Conservation (phyloP, 2,113 vertebrate genomes). For the Sinocyclocheilus anophthalmus region DNA sequence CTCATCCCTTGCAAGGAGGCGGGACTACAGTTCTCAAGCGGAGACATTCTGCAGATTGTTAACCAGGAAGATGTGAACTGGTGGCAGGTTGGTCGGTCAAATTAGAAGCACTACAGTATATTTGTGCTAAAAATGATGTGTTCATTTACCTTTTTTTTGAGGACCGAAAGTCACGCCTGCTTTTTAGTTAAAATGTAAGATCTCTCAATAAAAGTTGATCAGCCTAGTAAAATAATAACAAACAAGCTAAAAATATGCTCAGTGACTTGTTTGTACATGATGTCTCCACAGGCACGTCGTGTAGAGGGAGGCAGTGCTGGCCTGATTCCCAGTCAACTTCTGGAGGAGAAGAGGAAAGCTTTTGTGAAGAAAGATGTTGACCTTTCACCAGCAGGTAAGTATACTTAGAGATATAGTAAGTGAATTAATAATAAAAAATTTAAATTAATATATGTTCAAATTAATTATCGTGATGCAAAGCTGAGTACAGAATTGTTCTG, state of each 20-base stretch:
- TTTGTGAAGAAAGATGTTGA: slow-evolving; percentile 90
- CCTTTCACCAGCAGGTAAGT: slow-evolving; percentile 82
- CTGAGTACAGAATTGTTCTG: too few relatives aligned
- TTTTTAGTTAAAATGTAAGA: background rate
- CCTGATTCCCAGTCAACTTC: slow-evolving; percentile 92
- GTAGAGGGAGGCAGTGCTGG: slow-evolving; percentile 91
- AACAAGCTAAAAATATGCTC: background rate
- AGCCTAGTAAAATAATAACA: background rate
- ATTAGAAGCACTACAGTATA: background rate
- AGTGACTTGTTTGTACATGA: background rate
- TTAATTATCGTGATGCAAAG: background rate
- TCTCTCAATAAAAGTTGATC: background rate
- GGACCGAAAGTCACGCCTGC: background rate
- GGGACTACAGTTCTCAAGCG: slow-evolving; percentile 81
- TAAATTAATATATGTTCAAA: background rate
- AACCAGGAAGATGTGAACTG: slow-evolving; percentile 96
- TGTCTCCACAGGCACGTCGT: slow-evolving; percentile 81
- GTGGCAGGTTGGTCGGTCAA: slow-evolving; percentile 85
- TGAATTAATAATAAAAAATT: background rate
- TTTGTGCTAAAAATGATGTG: background rate
- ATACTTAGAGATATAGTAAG: background rate
- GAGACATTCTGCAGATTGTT: slow-evolving; percentile 92
- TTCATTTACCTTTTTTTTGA: background rate
- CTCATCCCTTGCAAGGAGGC: slow-evolving; percentile 95
- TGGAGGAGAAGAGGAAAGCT: slow-evolving; percentile 96